Evolutionary conservation across 2,797 vertebrate genomes (phyloP).

Genomic region (Oreochromis grahami): DNA sequence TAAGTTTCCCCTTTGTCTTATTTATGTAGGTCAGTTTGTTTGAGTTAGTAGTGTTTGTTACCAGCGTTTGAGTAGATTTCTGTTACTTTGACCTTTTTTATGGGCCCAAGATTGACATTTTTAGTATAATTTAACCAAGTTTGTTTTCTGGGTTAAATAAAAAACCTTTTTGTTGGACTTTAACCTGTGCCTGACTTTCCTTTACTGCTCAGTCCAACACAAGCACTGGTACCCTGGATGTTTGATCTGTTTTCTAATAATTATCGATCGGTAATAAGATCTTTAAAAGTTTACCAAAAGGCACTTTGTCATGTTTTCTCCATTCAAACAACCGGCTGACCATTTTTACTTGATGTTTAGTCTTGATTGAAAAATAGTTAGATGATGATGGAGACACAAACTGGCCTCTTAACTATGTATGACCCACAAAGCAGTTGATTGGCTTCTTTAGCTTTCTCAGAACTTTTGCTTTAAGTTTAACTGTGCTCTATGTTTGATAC

Average conservation of each 20-base stretch:
- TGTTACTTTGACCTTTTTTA: not conserved
- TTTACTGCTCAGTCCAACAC: not conserved
- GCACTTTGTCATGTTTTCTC: not conserved
- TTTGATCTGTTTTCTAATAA: not conserved
- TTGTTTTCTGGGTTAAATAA: not conserved
- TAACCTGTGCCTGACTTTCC: not conserved
- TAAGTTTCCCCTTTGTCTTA: not conserved
- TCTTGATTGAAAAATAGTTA: not conserved
- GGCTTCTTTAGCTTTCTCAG: not conserved
- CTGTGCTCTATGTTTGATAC: not conserved
- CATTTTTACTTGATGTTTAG: not conserved
- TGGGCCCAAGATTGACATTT: rapidly evolving
- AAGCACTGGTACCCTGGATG: rapidly evolving
- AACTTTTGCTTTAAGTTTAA: rapidly evolving
- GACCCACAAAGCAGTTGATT: rapidly evolving
- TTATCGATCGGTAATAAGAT: not conserved
- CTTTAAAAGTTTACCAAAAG: not conserved
- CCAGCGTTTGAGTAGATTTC: rapidly evolving
- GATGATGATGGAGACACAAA: not conserved
- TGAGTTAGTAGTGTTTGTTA: not conserved
- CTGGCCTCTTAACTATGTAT: rapidly evolving
- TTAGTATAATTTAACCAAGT: not conserved
- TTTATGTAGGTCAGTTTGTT: not conserved
- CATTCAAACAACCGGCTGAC: not conserved
- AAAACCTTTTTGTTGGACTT: not conserved